These are phyloP conservation scores for Synanceia verrucosa DNA, from an alignment of 2,797 vertebrate species.

Conservation along the genomic window DNA sequence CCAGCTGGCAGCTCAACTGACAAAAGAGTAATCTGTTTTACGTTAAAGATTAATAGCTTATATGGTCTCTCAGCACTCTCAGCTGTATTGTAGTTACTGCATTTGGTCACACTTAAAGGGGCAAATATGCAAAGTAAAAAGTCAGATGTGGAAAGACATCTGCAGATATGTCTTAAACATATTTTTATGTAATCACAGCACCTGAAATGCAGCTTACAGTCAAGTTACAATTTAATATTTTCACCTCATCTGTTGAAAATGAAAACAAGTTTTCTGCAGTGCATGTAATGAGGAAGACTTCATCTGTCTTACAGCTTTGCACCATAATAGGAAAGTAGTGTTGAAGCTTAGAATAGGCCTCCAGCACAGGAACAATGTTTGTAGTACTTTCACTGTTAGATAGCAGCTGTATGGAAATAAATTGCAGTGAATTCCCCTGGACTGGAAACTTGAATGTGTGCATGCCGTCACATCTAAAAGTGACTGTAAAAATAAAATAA, in stretches of 20 bases:
- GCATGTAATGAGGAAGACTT: not conserved
- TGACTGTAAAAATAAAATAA: conserved; percentile 22
- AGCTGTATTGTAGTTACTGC: not conserved
- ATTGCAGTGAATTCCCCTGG: conserved; percentile 71
- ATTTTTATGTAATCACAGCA: not conserved
- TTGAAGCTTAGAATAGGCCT: conserved; percentile 24
- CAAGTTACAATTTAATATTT: not conserved
- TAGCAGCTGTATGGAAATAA: conserved; percentile 66
- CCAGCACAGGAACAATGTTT: conserved; percentile 23
- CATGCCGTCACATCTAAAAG: conserved; percentile 10
- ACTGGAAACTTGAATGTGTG: conserved; percentile 38
- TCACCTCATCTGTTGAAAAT: not conserved
- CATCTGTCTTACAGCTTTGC: conserved; percentile 1
- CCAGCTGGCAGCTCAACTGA: not conserved
- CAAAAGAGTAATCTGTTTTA: not conserved
- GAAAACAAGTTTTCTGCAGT: not conserved
- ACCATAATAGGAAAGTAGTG: conserved; percentile 28
- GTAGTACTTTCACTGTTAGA: conserved; percentile 63
- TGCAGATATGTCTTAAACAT: not conserved
- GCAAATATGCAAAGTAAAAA: not conserved
- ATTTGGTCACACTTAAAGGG: not conserved
- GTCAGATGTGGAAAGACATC: not conserved
- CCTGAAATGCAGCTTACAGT: not conserved
- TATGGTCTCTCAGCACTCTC: not conserved
- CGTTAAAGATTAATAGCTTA: not conserved